Conservation (phyloP, 2,797 vertebrate genomes). For the Rousettus madagascariensis region DNA sequence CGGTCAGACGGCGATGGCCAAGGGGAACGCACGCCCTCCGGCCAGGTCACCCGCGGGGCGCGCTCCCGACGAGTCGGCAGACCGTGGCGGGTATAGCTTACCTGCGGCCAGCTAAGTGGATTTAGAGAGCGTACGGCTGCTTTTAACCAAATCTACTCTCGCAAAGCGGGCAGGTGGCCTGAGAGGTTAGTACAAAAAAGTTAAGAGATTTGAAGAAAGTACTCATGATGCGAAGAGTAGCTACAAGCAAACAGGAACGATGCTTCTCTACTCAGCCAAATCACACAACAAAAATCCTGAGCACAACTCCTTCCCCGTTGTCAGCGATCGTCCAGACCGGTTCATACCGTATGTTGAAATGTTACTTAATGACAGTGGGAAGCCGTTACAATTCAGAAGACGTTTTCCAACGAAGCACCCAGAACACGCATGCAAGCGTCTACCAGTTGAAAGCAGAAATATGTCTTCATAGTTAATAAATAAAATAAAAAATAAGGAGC, state of each 20-base stretch:
- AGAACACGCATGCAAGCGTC: background rate
- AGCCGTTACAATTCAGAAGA: background rate
- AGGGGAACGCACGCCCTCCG: background rate
- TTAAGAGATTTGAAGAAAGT: accelerated
- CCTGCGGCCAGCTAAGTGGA: background rate
- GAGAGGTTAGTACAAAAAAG: background rate
- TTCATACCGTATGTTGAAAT: background rate
- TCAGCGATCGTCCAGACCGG: too few species aligned
- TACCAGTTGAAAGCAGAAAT: background rate
- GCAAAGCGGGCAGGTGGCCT: too few species aligned
- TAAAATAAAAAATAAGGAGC: background rate
- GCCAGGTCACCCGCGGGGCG: accelerated
- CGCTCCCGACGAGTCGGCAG: accelerated
- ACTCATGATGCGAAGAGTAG: accelerated
- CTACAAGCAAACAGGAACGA: background rate
- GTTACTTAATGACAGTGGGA: background rate
- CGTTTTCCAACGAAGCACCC: background rate
- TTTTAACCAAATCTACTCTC: background rate
- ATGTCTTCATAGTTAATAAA: background rate
- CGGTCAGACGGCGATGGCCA: background rate
- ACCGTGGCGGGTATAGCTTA: too few species aligned
- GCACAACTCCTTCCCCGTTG: accelerated
- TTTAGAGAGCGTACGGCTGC: background rate
- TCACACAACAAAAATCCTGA: background rate
- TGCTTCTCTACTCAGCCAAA: background rate